A percentile compares a stretch with the other conserved stretches of the same genome.
phyloP scores from a whole-genome alignment of 2,797 vertebrate species.

The Enteromius paludinosus region DNA sequence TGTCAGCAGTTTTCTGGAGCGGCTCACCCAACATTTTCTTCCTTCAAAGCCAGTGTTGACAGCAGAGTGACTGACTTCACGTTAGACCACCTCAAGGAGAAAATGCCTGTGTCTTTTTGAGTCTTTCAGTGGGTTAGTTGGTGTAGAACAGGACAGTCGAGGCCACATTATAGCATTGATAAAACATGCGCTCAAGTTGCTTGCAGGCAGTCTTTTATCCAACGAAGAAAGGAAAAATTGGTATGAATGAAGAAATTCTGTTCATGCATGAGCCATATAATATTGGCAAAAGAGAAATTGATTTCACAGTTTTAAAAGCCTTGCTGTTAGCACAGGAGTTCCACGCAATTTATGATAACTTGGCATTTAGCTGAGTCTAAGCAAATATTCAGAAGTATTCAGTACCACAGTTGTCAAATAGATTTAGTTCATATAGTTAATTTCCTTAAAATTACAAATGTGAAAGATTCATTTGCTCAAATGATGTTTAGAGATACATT shows the following conservation, averaged over 20 bases:
- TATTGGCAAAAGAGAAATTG: slow-evolving; percentile 26
- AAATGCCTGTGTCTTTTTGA: slow-evolving; percentile 9
- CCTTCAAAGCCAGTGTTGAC: slow-evolving; percentile 29
- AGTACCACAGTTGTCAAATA: not conserved
- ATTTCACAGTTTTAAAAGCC: slow-evolving; percentile 17
- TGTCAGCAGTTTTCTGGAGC: slow-evolving; percentile 15
- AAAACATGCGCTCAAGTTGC: slow-evolving; percentile 11
- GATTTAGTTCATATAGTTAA: not conserved
- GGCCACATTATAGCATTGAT: not conserved
- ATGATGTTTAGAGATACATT: not conserved
- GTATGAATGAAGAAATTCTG: not conserved
- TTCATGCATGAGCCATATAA: slow-evolving; percentile 8
- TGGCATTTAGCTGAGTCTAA: not conserved
- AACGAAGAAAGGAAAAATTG: slow-evolving; percentile 4
- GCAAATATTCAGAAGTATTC: not conserved
- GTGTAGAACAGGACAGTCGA: not conserved
- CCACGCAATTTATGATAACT: not conserved
- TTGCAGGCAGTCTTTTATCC: slow-evolving; percentile 17
- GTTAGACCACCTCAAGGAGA: slow-evolving; percentile 13
- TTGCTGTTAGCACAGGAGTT: not conserved
- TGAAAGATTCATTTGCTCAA: not conserved
- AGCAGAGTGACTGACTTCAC: slow-evolving; percentile 4
- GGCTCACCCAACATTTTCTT: not conserved
- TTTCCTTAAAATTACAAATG: not conserved
- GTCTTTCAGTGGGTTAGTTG: not conserved